Base-by-base conservation (phyloP, 1,140 invertebrate genomes). In the Caerostris extrusa region DNA sequence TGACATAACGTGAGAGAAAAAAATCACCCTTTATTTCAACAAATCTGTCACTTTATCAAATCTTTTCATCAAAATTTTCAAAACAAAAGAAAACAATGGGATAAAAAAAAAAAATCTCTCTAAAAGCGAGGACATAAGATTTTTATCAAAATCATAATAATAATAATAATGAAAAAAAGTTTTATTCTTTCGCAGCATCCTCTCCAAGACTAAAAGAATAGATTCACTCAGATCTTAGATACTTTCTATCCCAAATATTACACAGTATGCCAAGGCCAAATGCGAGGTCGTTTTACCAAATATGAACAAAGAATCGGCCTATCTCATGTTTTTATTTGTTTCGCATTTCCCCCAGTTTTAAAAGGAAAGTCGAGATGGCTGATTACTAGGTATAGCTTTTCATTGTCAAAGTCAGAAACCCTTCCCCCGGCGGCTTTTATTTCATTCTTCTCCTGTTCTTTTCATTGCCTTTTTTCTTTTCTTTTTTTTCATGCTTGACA, bases 371-470 rank as follows among this genome's bases (percentile, higher is more conserved):
- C 34, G 85, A 92, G 58, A 83, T 67, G n/a, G 14, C 8, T 81
- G 69, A 90, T 85, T 83, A 67, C 58, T 92, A 14, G 7, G 19
- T 56, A 19, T 55, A 7, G 81, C 81, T 92, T 92, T 77, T 92
- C 90, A 92, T 92, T 92, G 90, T 85, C 90, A 92, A 92, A 92
- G 90, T 92, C 90, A 85, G 55, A 64, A 19, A 58, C 14, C 77
- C 69, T 77, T 90, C 53, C 12, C 19, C 34, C 34, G 53, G 14
- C 7, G 57, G 55, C 14, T 83, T 85, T 88, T 53, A 61, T 85
- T 92, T 58, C 60, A 60, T 85, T 83, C 56, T 60, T 57, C 58
- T 90, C n/a, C 34, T 77, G 81, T 57, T 77, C 55, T 56, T 90
- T 90, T 81, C 17, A 34, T 50, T 58, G n/a, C n/a, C 10, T 83